Conservation (phyloP, 1,140 invertebrate species). For the Pararge aegeria region DNA sequence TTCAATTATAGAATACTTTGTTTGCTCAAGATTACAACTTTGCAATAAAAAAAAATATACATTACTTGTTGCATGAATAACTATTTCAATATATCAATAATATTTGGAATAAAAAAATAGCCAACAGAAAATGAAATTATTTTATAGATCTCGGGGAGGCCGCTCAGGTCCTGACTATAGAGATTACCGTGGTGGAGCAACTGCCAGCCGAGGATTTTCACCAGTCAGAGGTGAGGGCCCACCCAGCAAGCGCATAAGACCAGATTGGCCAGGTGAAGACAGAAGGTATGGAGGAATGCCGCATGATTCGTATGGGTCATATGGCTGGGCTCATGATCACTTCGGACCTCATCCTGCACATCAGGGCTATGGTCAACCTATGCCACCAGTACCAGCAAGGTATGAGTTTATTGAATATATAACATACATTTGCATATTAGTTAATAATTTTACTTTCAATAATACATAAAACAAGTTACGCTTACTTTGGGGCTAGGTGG, state of each 20-base stretch:
- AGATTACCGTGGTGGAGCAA: slow-evolving; percentile 83
- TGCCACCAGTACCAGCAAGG: slow-evolving; percentile 75
- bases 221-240: slow-evolving; percentile 89
- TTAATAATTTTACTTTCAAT: no score
- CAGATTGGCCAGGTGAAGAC: slow-evolving; percentile 84
- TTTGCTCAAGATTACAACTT: no score
- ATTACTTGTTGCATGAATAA: no score
- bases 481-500: no score
- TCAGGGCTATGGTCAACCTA: slow-evolving; percentile 74
- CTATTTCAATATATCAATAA: no score
- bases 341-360: slow-evolving; percentile 76
- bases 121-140: not conserved
- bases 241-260: slow-evolving; percentile 88
- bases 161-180: slow-evolving; percentile 84
- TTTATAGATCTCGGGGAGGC: slow-evolving; percentile 62
- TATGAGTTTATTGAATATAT: slow-evolving; percentile 18
- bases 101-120: not conserved
- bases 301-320: slow-evolving; percentile 76
- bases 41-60: no score
- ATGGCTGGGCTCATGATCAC: slow-evolving; percentile 77
- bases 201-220: slow-evolving; percentile 83
- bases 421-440: no score
- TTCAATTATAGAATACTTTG: no score
- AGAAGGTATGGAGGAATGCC: slow-evolving; percentile 73
- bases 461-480: no score